Base-by-base conservation (phyloP, 1,140 invertebrate genomes). In the Scylla paramamosain region DNA sequence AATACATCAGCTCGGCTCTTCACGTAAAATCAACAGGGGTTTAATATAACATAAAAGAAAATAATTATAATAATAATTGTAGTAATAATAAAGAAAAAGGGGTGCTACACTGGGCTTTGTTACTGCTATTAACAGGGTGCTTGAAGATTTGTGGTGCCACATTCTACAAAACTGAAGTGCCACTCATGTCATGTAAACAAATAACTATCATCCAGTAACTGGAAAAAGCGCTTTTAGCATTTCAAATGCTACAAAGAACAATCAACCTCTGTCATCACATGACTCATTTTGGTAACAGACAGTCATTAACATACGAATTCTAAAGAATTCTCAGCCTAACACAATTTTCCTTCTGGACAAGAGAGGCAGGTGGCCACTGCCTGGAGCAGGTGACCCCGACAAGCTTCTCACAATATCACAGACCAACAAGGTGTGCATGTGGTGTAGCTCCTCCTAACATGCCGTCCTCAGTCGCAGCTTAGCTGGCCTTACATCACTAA, bases 351-450 rank as follows among this genome's bases (percentile, higher is more conserved):
- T 95, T 95, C 91, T 93, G 94, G 94, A 95, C 94, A 95, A 93
- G 91, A 95, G 91, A 95, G 31, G 91, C 77, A 86, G 52, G 94
- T 87, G 86, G 32, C 93, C 93, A 67, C 89, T 91, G 77, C 87
- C 59, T 48, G 67, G 67, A 52, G 93, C 93, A 91, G 93, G 82
- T 48, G 82, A 59, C 59, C 94, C 94, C 94, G 84, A 95, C 94
- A 95, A 95, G 84, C 94, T 95, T 95, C 59, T 95, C 91, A 93
- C 94, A 95, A 92, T 95, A 95, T 95, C 94, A 95, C 94, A 95
- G 94, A 95, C 94, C 94, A 95, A 95, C 94, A 95, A 95, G 94
- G 94, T 95, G 94, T 95, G 94, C 94, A 95, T 95, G 94, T 95
- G 94, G 94, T 95, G 94, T 95, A 95, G 94, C 94, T 95, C 94